Conservation (phyloP, 2,797 vertebrate species). For the Peromyscus attwateri region DNA sequence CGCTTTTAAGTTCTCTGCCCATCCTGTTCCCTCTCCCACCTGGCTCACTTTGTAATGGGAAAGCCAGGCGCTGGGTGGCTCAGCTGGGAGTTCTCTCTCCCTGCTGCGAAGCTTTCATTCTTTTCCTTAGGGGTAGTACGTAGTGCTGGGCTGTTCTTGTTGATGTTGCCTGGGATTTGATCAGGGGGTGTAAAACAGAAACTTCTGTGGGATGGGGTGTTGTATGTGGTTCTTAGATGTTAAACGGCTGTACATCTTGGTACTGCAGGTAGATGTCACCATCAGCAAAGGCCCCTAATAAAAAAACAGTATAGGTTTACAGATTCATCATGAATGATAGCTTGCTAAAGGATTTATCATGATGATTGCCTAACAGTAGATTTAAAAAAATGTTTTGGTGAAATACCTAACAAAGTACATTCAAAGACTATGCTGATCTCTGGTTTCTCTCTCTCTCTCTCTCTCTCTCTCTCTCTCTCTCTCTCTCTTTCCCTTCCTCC, state of each 20-base stretch:
- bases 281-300: neutral
- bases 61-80: slow-evolving; percentile 55
- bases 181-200: slow-evolving; percentile 32
- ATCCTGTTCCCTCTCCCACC: slow-evolving; percentile 48
- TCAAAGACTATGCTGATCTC: neutral
- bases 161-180: slow-evolving; percentile 76
- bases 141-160: slow-evolving; percentile 70
- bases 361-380: neutral
- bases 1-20: slow-evolving; percentile 9
- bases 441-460: neutral
- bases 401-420: neutral
- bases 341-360: neutral
- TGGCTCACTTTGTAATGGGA: slow-evolving; percentile 50
- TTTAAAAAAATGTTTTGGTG: neutral
- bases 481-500: neutral
- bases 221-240: neutral
- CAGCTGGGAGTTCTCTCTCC: slow-evolving; percentile 68
- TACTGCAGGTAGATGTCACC: neutral
- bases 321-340: neutral
- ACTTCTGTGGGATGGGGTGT: neutral
- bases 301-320: neutral
- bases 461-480: neutral
- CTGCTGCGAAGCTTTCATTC: slow-evolving; percentile 49
- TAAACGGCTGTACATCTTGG: neutral
- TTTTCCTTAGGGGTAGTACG: slow-evolving; percentile 62